A percentile compares a stretch with the other conserved stretches of the same genome.
Conservation (phyloP, 2,888 invertebrate genomes). For the Embidobia sp. region DNA sequence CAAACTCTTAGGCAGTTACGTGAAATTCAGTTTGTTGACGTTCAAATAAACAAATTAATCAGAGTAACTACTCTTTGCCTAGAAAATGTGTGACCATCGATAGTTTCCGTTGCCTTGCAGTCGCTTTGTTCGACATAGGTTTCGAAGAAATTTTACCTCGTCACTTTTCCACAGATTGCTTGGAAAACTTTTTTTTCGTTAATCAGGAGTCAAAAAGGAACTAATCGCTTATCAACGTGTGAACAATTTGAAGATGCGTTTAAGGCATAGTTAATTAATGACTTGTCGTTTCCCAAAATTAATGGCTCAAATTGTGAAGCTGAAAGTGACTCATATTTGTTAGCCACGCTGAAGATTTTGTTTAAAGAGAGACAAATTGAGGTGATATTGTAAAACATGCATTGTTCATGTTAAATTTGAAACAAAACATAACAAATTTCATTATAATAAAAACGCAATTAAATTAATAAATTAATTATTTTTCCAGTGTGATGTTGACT, state of each 20-base stretch:
- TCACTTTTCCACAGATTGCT: neutral
- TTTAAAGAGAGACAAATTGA: neutral
- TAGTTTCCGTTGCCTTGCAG: neutral
- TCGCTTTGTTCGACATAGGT: no score
- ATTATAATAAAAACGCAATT: no score
- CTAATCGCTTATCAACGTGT: conserved; percentile 19
- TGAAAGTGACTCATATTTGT: neutral
- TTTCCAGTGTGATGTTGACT: no score
- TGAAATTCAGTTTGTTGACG: neutral
- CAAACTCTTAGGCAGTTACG: neutral
- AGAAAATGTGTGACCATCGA: neutral
- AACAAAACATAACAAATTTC: no score
- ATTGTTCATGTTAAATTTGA: no score
- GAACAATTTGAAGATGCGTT: conserved; percentile 16
- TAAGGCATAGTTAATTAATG: conserved; percentile 29
- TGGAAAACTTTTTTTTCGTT: conserved; percentile 31
- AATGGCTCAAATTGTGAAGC: conserved; percentile 30
- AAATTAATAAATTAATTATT: no score
- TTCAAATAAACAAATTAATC: neutral
- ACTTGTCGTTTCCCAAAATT: conserved; percentile 10
- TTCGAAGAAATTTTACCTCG: neutral
- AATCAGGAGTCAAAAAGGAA: conserved; percentile 17
- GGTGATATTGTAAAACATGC: no score
- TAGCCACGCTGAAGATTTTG: neutral
- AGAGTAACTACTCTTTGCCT: neutral